Conservation (phyloP, 2,113 vertebrate genomes). For the Pygoscelis antarcticus region DNA sequence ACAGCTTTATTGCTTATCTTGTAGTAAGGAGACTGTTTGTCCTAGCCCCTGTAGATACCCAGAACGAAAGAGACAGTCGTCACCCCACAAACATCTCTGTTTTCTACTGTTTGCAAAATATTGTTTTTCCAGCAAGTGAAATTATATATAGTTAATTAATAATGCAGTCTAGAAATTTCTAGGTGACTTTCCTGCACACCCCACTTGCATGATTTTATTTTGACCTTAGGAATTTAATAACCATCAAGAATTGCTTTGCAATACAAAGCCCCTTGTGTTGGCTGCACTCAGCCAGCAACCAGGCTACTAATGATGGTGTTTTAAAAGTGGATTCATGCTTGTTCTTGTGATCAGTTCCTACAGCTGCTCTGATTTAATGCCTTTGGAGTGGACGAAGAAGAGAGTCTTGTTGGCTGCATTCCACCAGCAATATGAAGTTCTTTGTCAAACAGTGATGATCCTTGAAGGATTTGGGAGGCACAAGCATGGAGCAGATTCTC, state of each 20-base stretch:
- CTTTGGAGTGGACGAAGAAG: neutral
- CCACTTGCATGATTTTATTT: neutral
- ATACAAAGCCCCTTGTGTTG: neutral
- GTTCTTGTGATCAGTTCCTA: neutral
- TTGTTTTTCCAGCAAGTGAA: neutral
- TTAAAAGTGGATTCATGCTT: neutral
- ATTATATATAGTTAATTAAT: neutral
- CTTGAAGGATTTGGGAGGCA: neutral
- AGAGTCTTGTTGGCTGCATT: neutral
- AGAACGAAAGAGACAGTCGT: neutral
- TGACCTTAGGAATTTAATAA: neutral
- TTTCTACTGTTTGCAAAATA: neutral
- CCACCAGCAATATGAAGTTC: neutral
- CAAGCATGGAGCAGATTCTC: neutral
- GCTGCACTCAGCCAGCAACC: neutral
- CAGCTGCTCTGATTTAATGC: neutral
- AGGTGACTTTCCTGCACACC: neutral
- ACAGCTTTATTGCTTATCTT: neutral
- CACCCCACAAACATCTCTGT: neutral
- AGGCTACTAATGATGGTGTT: neutral
- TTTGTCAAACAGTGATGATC: neutral
- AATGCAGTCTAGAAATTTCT: neutral
- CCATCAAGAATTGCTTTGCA: neutral
- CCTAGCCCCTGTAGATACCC: neutral
- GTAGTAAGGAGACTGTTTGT: neutral